Conservation (phyloP, 2,797 vertebrate species). For the Tapera naevia region DNA sequence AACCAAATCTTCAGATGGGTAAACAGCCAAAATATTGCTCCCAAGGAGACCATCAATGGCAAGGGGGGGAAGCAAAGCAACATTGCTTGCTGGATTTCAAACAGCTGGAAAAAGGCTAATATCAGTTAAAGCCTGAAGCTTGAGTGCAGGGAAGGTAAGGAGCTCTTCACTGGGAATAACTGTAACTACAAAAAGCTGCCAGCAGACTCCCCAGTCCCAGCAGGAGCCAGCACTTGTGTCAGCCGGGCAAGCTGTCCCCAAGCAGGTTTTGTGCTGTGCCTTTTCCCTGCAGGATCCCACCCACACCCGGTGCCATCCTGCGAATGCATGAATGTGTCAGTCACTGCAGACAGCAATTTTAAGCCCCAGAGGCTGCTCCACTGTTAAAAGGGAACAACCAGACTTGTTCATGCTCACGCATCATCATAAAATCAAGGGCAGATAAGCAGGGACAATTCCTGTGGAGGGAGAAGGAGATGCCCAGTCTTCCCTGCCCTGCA, state of each 20-base stretch:
- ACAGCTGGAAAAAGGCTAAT: slow-evolving; percentile 5
- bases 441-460: not conserved
- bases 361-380: not conserved
- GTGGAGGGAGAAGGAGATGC: not conserved
- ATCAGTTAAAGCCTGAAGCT: not conserved
- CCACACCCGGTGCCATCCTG: accelerated
- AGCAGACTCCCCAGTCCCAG: not conserved
- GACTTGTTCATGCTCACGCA: not conserved
- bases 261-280: not conserved
- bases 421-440: not conserved
- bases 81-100: not conserved
- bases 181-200: not conserved
- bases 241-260: not conserved
- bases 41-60: not conserved
- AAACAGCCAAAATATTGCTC: not conserved
- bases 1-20: not conserved
- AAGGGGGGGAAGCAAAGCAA: not conserved
- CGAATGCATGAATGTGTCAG: accelerated
- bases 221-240: not conserved
- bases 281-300: not conserved
- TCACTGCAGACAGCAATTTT: not conserved
- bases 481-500: not conserved
- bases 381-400: accelerated
- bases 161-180: not conserved
- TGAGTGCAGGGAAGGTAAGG: not conserved